Evolutionary conservation across 2,797 vertebrate genomes (phyloP).

Genomic region (Molothrus aeneus): DNA sequence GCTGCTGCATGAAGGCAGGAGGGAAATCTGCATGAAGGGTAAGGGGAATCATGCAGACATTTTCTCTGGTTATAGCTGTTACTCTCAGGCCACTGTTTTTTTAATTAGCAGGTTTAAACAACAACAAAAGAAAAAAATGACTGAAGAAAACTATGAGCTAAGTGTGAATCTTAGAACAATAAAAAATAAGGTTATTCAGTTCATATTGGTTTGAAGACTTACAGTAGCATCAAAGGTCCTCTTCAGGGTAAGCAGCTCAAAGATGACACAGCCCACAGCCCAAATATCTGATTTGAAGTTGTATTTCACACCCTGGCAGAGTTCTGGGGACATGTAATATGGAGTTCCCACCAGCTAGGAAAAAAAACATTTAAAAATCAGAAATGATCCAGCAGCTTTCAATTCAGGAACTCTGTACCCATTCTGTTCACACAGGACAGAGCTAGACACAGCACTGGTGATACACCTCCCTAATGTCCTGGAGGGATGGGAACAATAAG

Average conservation of each 20-base stretch:
- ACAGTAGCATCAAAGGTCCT: constrained; percentile 99
- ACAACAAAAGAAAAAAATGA: background rate
- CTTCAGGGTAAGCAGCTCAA: constrained; percentile 93
- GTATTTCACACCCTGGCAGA: constrained; percentile 97
- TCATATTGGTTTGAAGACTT: constrained; percentile 52
- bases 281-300: constrained; percentile 99
- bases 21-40: background rate
- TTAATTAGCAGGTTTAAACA: background rate
- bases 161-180: background rate
- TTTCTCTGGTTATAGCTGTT: background rate
- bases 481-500: background rate
- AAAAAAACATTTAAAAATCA: constrained; percentile 51
- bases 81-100: background rate
- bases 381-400: background rate
- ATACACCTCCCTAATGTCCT: background rate
- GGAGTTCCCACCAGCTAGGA: constrained; percentile 95
- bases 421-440: background rate
- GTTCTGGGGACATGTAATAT: constrained; percentile 98
- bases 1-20: background rate
- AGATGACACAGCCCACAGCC: constrained; percentile 97
- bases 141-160: background rate
- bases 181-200: background rate
- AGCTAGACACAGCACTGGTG: background rate
- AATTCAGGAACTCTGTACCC: background rate
- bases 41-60: background rate